Base-by-base conservation (phyloP, 2,888 invertebrate species). In the Drosophila emarginata region DNA sequence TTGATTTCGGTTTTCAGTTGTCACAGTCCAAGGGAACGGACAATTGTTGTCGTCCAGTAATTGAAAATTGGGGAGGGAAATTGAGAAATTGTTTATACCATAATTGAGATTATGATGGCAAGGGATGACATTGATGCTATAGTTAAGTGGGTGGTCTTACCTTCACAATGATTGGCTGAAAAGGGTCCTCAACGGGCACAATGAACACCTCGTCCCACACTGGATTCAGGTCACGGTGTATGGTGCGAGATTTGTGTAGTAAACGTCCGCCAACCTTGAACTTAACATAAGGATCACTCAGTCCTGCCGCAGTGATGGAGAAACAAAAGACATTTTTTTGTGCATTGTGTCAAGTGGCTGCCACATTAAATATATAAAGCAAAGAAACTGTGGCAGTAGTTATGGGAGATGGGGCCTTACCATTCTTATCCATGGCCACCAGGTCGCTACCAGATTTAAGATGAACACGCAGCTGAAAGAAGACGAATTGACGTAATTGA, bases 201-300 rank as follows among this genome's bases (percentile, higher is more conserved):
- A 96, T 96, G 92, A 99, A 98, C 81, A 95, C 96, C 92, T 99
- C 99, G 90, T 99, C 98, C 99, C 99, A 99, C n/a, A 96, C 94
- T 0, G 99, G 99, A 93, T 99, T 99, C 70, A 99, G 93, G 91
- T 97, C 98, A 85, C 98, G 94, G 92, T 97, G 97, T 69, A 99
- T 96, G 64, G 97, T 99, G 90, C 96, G 95, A 80, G 98, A 98
- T 93, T 98, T 99, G 93, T 98, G 97, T 79, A 98, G 94, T 78
- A 98, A 93, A 72, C 97, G 94, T 37, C 97, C 96, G 11, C 95
- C 96, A 74, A 95, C 93, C 92, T 98, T 98, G 93, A 99, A 98
- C 93, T 99, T 99, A 64, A 98, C 98, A 93, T 99, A 99, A 21
- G 99, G 99, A 93, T 99, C 99, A 92, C 98, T 98, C 72, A 97